Base-by-base conservation (phyloP, 2,113 vertebrate genomes). In the Hippocampus comes region DNA sequence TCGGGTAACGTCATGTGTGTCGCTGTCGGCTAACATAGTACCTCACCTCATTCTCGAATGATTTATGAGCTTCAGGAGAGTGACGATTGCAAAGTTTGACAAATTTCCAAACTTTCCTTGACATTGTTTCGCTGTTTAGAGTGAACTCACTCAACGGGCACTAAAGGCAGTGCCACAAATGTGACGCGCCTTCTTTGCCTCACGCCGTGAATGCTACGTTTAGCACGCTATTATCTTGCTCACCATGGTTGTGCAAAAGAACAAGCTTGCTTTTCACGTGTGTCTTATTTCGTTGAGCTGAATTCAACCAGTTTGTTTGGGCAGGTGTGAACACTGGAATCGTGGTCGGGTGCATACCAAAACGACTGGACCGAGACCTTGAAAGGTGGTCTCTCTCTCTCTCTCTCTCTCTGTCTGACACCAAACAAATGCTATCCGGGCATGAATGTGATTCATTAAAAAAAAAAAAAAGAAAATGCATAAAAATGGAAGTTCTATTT, bases 241-340 rank as follows among this genome's bases (percentile, higher is more conserved):
- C 41, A 46, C 42, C 64, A 27, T 48, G 14, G 63, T 30, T 9
- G n/a, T 65, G 63, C 42, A 48, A 27, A 43, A 48, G 64, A 66
- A 66, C 64, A 66, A 46, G 23, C 43, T 17, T 48, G 42, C 64
- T 66, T 42, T 66, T 66, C 64, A 48, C 23, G 25, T 27, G 17
- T 38, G 64, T 48, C 43, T 48, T 66, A 66, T 66, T 66, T 66
- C 27, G 64, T 46, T 66, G 7, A 66, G 63, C 42, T 46, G 41
- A 25, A 66, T 48, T 25, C 42, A 48, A 46, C 63, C 63, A 17
- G 41, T 48, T 48, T 66, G 64, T 66, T 66, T 49, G 43, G 64
- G 64, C 64, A 66, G 64, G 64, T 66, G 64, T 49, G 64, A 66
- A 49, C 43, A 66, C 64, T 4, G 42, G 17, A 15, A 48, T 48